Evolutionary conservation across 2,888 invertebrate species (phyloP), one percentile per base, ranked within the genome.

Genomic region (Pammene aurita): DNA sequence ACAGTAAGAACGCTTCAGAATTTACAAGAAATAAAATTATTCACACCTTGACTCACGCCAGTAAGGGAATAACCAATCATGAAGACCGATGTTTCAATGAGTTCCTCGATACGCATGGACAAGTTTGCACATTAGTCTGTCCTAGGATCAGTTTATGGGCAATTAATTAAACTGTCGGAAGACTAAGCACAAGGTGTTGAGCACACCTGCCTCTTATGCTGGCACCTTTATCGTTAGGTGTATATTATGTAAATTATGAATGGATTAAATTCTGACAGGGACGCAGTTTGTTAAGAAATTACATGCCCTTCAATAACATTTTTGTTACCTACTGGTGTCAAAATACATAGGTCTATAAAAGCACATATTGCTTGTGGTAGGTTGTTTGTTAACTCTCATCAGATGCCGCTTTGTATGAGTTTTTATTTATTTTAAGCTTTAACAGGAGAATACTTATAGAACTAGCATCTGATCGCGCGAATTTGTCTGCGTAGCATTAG

Each of bases 101-200:
- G 82, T 85, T 86, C 84, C 86, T 83, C 18, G 11, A 56, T 50
- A 56, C 42, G 48, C 34, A 48, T 26, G 48, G 38, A 2, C 61
- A 48, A 13, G 67, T 62, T 62, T 62, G 34, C 61, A 48, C 42
- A 58, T 58, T 34, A 42, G 46, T 68, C 38, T 7, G 52, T 58
- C 42, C 57, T 38, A 18, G 41, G 42, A 16, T n/a, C 18, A 52
- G 52, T 54, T 48, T 18, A 46, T 57, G 64, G 86, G 86, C 84
- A 84, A 84, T 83, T 82, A 88, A 86, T 86, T 84, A 80, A 77
- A 83, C 77, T 85, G 83, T 83, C 85, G 86, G 87, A 90, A 89
- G 88, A 82, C 80, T 80, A 78, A 75, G 76, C 80, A 84, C 88
- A 90, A 90, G 89, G 89, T 91, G 90, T 77, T 81, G 77, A 76